Evolutionary conservation across 1,140 invertebrate species (phyloP).

Genomic region (Coptotermes formosanus): DNA sequence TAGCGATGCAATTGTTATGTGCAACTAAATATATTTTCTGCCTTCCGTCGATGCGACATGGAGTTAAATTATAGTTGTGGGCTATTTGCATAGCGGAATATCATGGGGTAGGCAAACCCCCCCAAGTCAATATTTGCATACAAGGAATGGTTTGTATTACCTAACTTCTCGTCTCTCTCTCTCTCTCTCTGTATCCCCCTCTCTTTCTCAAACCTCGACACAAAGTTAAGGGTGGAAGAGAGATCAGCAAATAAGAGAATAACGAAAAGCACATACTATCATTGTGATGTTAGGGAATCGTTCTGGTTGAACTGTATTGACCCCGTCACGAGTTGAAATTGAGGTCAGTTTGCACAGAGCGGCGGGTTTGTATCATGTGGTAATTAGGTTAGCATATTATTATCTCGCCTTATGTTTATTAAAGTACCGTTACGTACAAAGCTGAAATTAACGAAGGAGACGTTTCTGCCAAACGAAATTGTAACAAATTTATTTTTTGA

Average conservation of each 20-base stretch:
- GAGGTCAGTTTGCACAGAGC: no score
- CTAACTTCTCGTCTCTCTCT: not conserved
- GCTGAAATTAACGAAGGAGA: no score
- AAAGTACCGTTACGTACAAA: no score
- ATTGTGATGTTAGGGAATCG: not conserved
- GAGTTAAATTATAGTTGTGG: not conserved
- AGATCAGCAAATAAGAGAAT: not conserved
- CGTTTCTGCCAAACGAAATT: no score
- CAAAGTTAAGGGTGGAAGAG: not conserved
- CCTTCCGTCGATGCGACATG: not conserved
- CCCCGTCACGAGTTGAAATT: no score
- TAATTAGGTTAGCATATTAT: no score
- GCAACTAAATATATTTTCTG: not conserved
- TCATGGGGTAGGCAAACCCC: slow-evolving; percentile 23
- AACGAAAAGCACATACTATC: not conserved
- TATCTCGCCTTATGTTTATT: no score
- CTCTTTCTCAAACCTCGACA: not conserved
- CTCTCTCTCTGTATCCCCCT: not conserved
- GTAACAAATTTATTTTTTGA: no score
- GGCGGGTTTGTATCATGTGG: no score
- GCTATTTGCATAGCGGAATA: slow-evolving; percentile 14
- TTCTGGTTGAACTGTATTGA: no score
- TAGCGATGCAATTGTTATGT: not conserved
- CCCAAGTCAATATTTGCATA: slow-evolving; percentile 27
- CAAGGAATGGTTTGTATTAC: slow-evolving; percentile 20